Percentiles rank a stretch among this genome's conserved stretches.
phyloP scores from a whole-genome alignment of 2,797 vertebrate species.

The Crenuchus spilurus region DNA sequence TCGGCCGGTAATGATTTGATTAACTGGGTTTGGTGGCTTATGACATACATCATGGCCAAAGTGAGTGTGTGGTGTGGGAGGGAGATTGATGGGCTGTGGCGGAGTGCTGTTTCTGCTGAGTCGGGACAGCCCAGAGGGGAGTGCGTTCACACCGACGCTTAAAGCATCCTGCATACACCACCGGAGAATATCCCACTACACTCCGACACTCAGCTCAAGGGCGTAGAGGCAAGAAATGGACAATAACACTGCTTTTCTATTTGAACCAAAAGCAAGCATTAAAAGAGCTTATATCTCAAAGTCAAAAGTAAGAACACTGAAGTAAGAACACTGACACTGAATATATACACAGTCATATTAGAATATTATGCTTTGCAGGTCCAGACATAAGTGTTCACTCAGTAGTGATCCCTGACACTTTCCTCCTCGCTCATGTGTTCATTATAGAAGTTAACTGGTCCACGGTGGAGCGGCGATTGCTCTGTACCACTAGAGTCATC shows the following conservation, averaged over 20 bases:
- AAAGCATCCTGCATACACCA: constrained; percentile 15
- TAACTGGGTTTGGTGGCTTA: constrained; percentile 69
- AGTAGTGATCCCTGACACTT: no score
- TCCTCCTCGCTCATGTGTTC: no score
- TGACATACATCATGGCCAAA: constrained; percentile 77
- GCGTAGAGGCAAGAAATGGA: not conserved
- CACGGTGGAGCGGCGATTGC: no score
- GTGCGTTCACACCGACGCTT: constrained; percentile 13
- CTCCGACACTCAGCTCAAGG: not conserved
- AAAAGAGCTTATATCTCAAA: no score
- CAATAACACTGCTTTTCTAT: not conserved
- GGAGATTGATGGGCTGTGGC: constrained; percentile 70
- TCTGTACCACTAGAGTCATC: no score
- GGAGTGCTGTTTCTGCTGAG: constrained; percentile 68
- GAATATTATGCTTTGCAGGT: no score
- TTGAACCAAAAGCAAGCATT: no score
- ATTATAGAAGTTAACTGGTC: no score
- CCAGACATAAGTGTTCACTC: no score
- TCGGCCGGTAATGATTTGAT: constrained; percentile 75
- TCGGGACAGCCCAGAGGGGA: constrained; percentile 55
- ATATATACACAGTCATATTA: no score
- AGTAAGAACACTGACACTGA: no score
- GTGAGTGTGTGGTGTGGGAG: constrained; percentile 69
- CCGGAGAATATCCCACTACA: not conserved
- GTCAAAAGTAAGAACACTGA: no score